Conservation (phyloP, 1,140 invertebrate species). For the Rhyzopertha dominica region DNA sequence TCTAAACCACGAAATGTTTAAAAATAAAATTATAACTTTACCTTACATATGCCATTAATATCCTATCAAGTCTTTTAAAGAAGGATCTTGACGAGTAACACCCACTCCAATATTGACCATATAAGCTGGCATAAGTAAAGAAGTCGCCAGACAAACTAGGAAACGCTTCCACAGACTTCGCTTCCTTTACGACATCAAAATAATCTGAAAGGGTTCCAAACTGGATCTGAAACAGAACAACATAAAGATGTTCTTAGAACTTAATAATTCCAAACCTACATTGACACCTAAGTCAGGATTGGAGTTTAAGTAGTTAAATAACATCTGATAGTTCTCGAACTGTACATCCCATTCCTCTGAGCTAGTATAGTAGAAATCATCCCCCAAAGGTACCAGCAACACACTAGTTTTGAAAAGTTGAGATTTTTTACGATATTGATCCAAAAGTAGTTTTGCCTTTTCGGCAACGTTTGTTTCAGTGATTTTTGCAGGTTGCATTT, state of each 20-base stretch:
- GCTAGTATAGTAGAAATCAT: constrained; percentile 91
- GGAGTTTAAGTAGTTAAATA: constrained; percentile 89
- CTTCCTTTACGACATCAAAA: constrained; percentile 70
- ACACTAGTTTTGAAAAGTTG: constrained; percentile 84
- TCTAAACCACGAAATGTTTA: too few relatives aligned
- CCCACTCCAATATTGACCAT: constrained; percentile 97
- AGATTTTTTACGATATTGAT: constrained; percentile 93
- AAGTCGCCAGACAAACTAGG: constrained; percentile 89
- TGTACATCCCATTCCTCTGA: constrained; percentile 87
- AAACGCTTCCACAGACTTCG: too few relatives aligned
- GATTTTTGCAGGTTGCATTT: constrained; percentile 68
- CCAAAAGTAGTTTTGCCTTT: constrained; percentile 71
- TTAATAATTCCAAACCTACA: too few relatives aligned
- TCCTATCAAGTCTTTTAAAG: constrained; percentile 86
- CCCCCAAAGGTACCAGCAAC: constrained; percentile 83
- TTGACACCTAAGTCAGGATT: constrained; percentile 76
- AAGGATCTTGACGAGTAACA: constrained; percentile 91
- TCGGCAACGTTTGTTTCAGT: constrained; percentile 73
- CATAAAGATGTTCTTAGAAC: too few relatives aligned
- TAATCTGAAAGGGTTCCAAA: constrained; percentile 92
- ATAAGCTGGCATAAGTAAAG: constrained; percentile 92
- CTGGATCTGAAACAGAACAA: constrained; percentile 50
- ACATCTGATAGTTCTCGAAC: constrained; percentile 80
- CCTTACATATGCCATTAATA: constrained; percentile 52
- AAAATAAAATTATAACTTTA: too few relatives aligned